Evolutionary conservation across 2,113 vertebrate genomes (phyloP).

Genomic region (Zeus faber): DNA sequence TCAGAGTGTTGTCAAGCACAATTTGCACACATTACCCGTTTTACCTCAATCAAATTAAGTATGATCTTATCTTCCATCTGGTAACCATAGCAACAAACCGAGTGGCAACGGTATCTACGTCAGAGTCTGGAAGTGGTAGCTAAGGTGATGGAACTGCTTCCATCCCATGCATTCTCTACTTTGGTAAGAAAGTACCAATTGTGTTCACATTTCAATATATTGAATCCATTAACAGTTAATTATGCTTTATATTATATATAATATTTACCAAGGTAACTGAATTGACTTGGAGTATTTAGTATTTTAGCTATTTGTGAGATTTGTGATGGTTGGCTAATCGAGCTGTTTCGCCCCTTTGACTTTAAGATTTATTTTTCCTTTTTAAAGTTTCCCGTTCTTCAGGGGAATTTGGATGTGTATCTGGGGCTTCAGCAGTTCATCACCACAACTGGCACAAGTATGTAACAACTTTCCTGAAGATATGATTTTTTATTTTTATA

Average conservation of each 20-base stretch:
- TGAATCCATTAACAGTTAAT: too few species aligned
- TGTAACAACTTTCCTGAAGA: too few species aligned
- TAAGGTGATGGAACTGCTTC: slow-evolving; percentile 98
- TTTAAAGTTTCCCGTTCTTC: slow-evolving; percentile 91
- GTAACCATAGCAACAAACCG: slow-evolving; percentile 88
- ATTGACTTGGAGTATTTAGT: too few species aligned
- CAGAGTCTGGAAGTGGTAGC: slow-evolving; percentile 98
- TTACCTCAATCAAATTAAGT: too few species aligned
- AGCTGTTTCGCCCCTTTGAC: too few species aligned
- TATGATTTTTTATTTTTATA: too few species aligned
- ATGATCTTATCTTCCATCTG: slow-evolving; percentile 31
- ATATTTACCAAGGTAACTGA: too few species aligned
- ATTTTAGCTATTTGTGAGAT: too few species aligned
- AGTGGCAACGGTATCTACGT: slow-evolving; percentile 97
- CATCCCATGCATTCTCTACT: slow-evolving; percentile 92
- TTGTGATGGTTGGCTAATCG: too few species aligned
- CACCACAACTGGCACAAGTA: slow-evolving; percentile 88
- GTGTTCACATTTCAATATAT: too few species aligned
- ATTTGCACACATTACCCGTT: not conserved
- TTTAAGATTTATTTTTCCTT: slow-evolving; percentile 7
- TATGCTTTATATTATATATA: too few species aligned
- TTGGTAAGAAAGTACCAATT: slow-evolving; percentile 81
- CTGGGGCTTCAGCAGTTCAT: slow-evolving; percentile 95
- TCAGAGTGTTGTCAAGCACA: not conserved
- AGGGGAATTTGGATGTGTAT: slow-evolving; percentile 95